These are phyloP conservation scores for Drosophila funebris DNA, from an alignment of 1,140 invertebrate genomes.

Conservation along the genomic window DNA sequence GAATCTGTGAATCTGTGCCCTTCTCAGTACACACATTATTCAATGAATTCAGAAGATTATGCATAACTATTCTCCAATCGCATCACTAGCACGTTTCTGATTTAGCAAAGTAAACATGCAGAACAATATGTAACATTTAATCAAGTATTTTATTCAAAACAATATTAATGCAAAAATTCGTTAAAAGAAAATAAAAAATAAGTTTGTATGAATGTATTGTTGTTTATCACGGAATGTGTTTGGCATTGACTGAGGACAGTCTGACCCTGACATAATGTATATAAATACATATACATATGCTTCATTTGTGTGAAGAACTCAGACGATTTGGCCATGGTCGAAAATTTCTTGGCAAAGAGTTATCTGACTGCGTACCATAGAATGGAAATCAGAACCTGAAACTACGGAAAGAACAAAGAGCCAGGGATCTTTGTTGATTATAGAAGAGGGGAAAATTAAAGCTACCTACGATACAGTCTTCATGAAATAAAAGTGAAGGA, in stretches of 20 bases:
- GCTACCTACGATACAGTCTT: no score
- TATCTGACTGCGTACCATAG: background rate
- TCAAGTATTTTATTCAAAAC: conserved; percentile 40
- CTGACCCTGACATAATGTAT: background rate
- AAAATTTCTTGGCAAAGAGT: background rate
- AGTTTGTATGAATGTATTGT: conserved; percentile 6
- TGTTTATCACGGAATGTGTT: background rate
- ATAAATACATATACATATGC: background rate
- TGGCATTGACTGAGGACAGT: background rate
- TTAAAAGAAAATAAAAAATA: conserved; percentile 27
- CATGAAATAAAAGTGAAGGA: no score
- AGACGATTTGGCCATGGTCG: background rate
- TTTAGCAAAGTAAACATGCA: conserved; percentile 18
- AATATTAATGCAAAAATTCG: conserved; percentile 27
- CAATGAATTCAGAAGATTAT: conserved; percentile 8
- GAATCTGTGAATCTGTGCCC: conserved; percentile 40
- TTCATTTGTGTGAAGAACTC: background rate
- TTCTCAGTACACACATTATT: conserved; percentile 33
- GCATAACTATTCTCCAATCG: conserved; percentile 14
- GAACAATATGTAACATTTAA: conserved; percentile 27
- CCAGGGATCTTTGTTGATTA: no score
- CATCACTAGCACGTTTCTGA: conserved; percentile 28
- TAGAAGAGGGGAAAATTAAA: no score
- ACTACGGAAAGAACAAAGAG: no score
- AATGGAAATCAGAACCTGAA: no score